phyloP scores from a whole-genome alignment of 1,140 invertebrate species.

The Drosophila teissieri region DNA sequence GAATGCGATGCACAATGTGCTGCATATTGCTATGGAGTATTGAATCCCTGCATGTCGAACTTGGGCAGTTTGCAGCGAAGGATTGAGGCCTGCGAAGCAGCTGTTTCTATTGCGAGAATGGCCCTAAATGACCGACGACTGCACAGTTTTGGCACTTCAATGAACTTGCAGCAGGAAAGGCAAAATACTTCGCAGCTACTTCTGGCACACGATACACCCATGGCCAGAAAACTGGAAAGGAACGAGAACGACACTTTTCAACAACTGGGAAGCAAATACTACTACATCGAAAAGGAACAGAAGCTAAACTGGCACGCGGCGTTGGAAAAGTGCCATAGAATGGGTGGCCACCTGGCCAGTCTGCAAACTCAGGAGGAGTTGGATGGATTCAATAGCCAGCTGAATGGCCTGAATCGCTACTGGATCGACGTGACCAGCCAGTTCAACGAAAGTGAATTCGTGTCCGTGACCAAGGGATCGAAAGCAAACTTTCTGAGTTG shows the following conservation, averaged over 20 bases:
- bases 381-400: neutral
- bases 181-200: conserved; percentile 4
- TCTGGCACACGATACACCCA: neutral
- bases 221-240: neutral
- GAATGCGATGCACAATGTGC: conserved; percentile 3
- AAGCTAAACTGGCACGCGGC: conserved; percentile 12
- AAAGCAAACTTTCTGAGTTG: conserved; percentile 18
- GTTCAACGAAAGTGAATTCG: conserved; percentile 20
- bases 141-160: conserved; percentile 1
- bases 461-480: conserved; percentile 20
- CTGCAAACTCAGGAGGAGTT: conserved; percentile 13
- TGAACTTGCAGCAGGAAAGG: neutral
- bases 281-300: conserved; percentile 4
- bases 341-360: conserved; percentile 23
- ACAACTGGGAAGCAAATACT: conserved; percentile 15
- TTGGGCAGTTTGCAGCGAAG: conserved; percentile 1
- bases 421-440: conserved; percentile 34
- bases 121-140: conserved; percentile 21
- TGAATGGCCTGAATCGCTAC: neutral
- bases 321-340: conserved; percentile 8
- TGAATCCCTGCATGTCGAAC: conserved; percentile 20
- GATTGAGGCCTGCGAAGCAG: conserved; percentile 19
- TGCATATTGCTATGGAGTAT: neutral
- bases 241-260: neutral
- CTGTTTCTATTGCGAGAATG: conserved; percentile 9